Evolutionary conservation across 2,888 invertebrate genomes (phyloP), one percentile per base, ranked within the genome.

Genomic region (Tethea ocularis): DNA sequence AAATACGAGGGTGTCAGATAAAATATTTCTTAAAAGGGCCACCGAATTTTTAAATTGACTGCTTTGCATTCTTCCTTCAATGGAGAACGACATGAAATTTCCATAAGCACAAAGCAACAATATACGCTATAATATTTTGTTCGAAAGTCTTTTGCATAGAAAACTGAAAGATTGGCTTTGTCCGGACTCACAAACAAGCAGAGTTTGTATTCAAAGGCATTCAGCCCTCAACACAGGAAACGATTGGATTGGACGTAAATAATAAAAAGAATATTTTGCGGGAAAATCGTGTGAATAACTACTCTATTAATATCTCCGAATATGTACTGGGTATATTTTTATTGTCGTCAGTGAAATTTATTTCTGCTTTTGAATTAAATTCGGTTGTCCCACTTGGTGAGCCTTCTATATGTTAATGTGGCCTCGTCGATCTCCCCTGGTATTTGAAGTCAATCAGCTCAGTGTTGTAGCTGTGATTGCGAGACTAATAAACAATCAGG

Each of bases 161-260:
- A 88, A 87, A 87, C 81, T 80, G 75, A 69, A 73, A 82, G 80
- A 87, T 87, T 89, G 86, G 84, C 85, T 85, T 88, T 89, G 86
- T 89, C 75, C 82, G 82, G 82, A 77, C 82, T 69, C 80, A 80
- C 84, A 88, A 88, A 89, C 85, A 87, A 84, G 78, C 78, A 72
- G 69, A 77, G 78, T 82, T 79, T 70, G 71, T 76, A 78, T 84
- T 87, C 86, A 87, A 85, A 88, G 81, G 82, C 77, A 77, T 80
- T 81, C 72, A 74, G 74, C 74, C 66, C 61, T 67, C 74, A 71
- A 68, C 65, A 67, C 67, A 71, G 75, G 68, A 76, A 78, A 70
- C 68, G 71, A 78, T 80, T 77, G 74, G 71, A 77, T 78, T 75
- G 72, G 71, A 73, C 68, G 72, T 77, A 82, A 33, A 20, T 69